Evolutionary conservation across 2,888 invertebrate species (phyloP).

Genomic region (Apodemia hepburni): DNA sequence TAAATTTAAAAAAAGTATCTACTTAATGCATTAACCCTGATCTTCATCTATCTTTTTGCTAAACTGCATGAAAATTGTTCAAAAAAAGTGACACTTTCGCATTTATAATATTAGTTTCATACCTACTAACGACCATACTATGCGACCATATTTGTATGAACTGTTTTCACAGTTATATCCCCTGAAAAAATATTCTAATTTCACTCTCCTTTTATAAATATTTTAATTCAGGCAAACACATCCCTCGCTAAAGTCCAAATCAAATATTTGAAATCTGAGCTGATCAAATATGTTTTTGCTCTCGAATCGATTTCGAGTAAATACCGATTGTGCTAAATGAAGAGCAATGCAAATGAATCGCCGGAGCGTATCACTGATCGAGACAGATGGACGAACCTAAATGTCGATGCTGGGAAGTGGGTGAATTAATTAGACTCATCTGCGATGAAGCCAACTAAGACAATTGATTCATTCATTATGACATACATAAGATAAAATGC

Average conservation of each 20-base stretch:
- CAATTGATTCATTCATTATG: not conserved
- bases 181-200: not conserved
- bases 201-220: not conserved
- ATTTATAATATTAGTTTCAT: no score
- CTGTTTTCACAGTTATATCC: no score
- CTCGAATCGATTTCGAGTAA: slow-evolving; percentile 38
- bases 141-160: no score
- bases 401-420: slow-evolving; percentile 39
- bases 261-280: slow-evolving; percentile 8
- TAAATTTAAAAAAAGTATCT: no score
- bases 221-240: not conserved
- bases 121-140: no score
- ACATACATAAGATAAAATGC: no score
- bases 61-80: no score
- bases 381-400: slow-evolving; percentile 41
- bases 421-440: slow-evolving; percentile 48
- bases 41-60: no score
- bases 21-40: no score
- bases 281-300: slow-evolving; percentile 6
- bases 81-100: no score
- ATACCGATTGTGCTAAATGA: slow-evolving; percentile 41
- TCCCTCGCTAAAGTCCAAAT: not conserved
- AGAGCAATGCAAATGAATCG: slow-evolving; percentile 36
- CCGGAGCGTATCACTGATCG: not conserved
- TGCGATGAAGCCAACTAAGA: not conserved